Percentiles rank a stretch among this genome's conserved stretches.
Conservation (phyloP, 2,888 invertebrate genomes). For the Aphrophora alni region DNA sequence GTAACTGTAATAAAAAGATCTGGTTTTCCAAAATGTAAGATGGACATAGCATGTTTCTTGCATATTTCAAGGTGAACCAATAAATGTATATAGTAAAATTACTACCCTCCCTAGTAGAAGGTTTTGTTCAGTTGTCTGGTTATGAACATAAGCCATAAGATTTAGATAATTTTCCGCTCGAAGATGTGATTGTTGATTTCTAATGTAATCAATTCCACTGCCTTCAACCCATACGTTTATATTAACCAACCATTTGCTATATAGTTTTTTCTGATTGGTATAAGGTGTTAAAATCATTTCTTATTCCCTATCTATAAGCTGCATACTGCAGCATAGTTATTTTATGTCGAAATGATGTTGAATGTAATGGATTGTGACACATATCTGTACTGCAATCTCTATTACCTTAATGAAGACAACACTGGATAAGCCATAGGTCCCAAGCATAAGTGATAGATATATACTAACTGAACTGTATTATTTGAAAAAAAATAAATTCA, state of each 20-base stretch:
- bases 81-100: constrained; percentile 21
- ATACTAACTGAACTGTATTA: background rate
- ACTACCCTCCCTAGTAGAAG: background rate
- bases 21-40: too few relatives aligned
- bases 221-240: constrained; percentile 24
- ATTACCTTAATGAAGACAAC: background rate
- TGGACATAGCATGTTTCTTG: too few relatives aligned
- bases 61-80: constrained; percentile 24
- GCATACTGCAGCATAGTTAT: constrained; percentile 29
- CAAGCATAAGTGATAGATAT: background rate
- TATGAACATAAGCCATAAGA: background rate
- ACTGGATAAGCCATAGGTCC: background rate
- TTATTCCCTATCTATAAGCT: background rate
- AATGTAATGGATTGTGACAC: background rate
- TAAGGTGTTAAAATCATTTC: constrained; percentile 23
- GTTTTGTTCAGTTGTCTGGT: background rate
- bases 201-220: background rate
- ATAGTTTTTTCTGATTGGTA: constrained; percentile 26
- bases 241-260: constrained; percentile 23
- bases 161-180: constrained; percentile 23
- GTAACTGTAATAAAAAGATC: too few relatives aligned
- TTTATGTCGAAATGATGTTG: background rate
- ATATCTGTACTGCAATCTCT: background rate
- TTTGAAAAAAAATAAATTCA: background rate
- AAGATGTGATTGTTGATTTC: constrained; percentile 14